These are phyloP conservation scores for Aradophagus sp. DNA, from an alignment of 1,140 invertebrate species.

Conservation along the genomic window DNA sequence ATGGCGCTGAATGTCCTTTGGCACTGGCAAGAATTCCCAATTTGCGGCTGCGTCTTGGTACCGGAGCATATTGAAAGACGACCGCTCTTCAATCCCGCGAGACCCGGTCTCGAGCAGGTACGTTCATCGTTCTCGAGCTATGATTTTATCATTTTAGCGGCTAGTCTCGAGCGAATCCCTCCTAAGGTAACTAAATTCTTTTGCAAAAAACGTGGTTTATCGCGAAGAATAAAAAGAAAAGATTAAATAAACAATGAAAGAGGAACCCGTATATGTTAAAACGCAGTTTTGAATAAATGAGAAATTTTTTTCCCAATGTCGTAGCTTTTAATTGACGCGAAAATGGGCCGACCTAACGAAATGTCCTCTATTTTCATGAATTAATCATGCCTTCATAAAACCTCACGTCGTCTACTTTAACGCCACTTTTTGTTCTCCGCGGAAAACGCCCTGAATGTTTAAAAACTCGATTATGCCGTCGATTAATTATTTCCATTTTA, in stretches of 20 bases:
- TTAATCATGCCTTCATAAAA: conserved; percentile 18
- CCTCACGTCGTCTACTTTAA: conserved; percentile 3
- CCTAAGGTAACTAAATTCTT: too few relatives aligned
- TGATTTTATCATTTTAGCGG: conserved; percentile 29
- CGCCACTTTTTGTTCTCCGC: conserved; percentile 14
- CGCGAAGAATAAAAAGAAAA: too few relatives aligned
- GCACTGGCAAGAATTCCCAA: conserved; percentile 82
- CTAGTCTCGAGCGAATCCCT: conserved; percentile 1
- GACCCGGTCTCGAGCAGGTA: conserved; percentile 89
- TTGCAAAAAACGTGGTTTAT: too few relatives aligned
- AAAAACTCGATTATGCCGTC: conserved; percentile 13
- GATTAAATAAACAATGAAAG: too few relatives aligned
- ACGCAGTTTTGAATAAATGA: too few relatives aligned
- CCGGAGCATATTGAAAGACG: conserved; percentile 93
- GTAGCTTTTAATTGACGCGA: too few relatives aligned
- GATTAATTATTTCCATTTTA: conserved; percentile 27
- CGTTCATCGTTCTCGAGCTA: conserved; percentile 47
- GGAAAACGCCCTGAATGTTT: conserved; percentile 12
- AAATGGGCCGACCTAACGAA: conserved; percentile 2
- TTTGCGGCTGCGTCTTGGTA: conserved; percentile 85
- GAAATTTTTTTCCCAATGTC: too few relatives aligned
- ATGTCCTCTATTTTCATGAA: conserved; percentile 10
- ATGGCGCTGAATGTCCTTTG: conserved; percentile 82
- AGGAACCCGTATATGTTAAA: too few relatives aligned
- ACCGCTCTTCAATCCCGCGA: conserved; percentile 83